phyloP scores from a whole-genome alignment of 1,140 invertebrate species.

The Drosophila triauraria region DNA sequence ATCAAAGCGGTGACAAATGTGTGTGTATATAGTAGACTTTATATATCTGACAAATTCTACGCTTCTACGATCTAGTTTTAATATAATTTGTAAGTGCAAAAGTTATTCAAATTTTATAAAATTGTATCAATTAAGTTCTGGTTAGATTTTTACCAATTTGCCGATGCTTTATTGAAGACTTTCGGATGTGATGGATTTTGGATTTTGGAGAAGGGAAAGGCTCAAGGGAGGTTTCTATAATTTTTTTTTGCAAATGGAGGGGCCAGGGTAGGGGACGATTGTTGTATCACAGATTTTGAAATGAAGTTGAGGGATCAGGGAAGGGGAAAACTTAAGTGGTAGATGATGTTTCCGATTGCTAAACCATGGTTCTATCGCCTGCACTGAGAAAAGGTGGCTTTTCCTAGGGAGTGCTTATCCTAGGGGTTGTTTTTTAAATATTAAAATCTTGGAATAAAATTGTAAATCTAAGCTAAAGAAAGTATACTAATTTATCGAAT shows the following conservation, averaged over 20 bases:
- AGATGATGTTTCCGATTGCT: conserved; percentile 8
- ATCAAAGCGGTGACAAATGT: conserved; percentile 46
- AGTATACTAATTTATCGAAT: not conserved
- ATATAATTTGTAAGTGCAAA: conserved; percentile 52
- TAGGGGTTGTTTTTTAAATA: not conserved
- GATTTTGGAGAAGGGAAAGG: not conserved
- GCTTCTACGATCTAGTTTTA: conserved; percentile 40
- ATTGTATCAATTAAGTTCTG: conserved; percentile 25
- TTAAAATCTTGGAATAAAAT: not conserved
- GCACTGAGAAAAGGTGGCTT: conserved; percentile 1
- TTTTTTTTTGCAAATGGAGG: not conserved
- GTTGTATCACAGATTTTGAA: conserved; percentile 79
- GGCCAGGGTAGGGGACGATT: conserved; percentile 40
- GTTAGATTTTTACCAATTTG: conserved; percentile 35
- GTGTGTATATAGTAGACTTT: conserved; percentile 32
- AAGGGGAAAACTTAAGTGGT: not conserved
- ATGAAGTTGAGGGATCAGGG: conserved; percentile 51
- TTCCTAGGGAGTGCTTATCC: not conserved
- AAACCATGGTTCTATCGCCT: not conserved
- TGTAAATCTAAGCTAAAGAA: not conserved
- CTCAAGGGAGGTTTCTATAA: not conserved
- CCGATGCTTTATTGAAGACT: conserved; percentile 31
- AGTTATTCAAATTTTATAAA: conserved; percentile 58
- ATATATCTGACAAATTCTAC: conserved; percentile 44
- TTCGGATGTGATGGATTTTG: conserved; percentile 33